Evolutionary conservation across 2,797 vertebrate genomes (phyloP).

Genomic region (Neosilurus hyrtlii): DNA sequence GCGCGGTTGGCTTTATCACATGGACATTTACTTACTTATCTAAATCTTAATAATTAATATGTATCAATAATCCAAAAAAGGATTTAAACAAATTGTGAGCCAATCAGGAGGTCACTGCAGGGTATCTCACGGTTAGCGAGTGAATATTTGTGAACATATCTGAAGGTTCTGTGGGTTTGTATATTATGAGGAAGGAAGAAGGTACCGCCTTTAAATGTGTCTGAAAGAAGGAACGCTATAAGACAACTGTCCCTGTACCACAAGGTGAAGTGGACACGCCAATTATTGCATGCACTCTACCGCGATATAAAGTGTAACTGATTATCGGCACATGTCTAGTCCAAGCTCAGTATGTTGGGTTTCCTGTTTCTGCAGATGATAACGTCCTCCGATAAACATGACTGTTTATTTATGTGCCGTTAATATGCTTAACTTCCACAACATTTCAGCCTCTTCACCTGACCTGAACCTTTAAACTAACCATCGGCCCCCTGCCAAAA

Average conservation of each 20-base stretch:
- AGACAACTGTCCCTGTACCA: neutral
- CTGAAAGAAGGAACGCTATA: neutral
- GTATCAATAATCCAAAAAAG: neutral
- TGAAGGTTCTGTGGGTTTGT: neutral
- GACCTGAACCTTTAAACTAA: neutral
- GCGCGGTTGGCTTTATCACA: neutral
- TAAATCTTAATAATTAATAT: no score
- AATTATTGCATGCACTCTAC: neutral
- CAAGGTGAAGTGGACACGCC: neutral
- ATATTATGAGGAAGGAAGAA: neutral
- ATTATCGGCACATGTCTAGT: neutral
- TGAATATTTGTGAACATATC: neutral
- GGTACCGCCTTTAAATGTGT: neutral
- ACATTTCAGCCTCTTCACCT: neutral
- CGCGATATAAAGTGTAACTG: no score
- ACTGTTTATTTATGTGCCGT: constrained; percentile 13
- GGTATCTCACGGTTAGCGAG: no score
- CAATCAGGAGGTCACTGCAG: neutral
- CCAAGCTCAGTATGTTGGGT: neutral
- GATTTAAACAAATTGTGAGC: neutral
- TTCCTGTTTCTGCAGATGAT: constrained; percentile 7
- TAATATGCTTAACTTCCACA: neutral
- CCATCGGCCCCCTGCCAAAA: neutral
- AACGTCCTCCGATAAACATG: neutral
- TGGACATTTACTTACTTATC: neutral